Percentiles rank a stretch among this genome's conserved stretches.
Evolutionary conservation across 2,888 invertebrate species (phyloP).

Genomic region (Scaptomyza polygonia): DNA sequence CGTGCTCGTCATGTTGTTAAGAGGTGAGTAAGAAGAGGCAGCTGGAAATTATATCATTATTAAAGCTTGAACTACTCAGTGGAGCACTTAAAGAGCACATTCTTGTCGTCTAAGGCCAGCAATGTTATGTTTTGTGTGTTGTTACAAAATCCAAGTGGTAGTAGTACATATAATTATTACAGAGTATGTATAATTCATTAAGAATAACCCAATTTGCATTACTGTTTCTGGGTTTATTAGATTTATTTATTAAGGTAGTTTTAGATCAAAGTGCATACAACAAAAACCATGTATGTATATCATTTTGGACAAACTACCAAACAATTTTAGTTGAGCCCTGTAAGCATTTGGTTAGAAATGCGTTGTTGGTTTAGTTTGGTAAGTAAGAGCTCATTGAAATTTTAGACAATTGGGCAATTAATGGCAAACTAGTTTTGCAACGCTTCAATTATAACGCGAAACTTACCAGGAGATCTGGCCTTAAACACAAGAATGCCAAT

Average conservation of each 20-base stretch:
- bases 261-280: conserved; percentile 32
- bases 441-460: conserved; percentile 77
- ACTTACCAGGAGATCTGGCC: conserved; percentile 91
- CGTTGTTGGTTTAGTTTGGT: conserved; percentile 40
- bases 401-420: conserved; percentile 14
- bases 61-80: conserved; percentile 39
- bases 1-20: conserved; percentile 44
- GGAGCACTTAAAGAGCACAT: conserved; percentile 61
- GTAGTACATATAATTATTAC: conserved; percentile 32
- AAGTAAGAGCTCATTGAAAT: conserved; percentile 34
- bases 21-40: conserved; percentile 30
- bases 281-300: conserved; percentile 6
- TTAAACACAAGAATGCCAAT: conserved; percentile 91
- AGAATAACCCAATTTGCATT: conserved; percentile 25
- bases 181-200: conserved; percentile 14
- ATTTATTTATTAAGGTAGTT: conserved; percentile 8
- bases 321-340: conserved; percentile 23
- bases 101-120: conserved; percentile 84
- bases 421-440: conserved; percentile 26
- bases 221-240: conserved; percentile 19
- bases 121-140: conserved; percentile 66
- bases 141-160: conserved; percentile 53
- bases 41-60: conserved; percentile 46
- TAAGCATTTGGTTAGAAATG: conserved; percentile 24
- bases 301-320: conserved; percentile 19